Evolutionary conservation across 2,797 vertebrate species (phyloP).

Genomic region (Mormyrus hasselquistii): DNA sequence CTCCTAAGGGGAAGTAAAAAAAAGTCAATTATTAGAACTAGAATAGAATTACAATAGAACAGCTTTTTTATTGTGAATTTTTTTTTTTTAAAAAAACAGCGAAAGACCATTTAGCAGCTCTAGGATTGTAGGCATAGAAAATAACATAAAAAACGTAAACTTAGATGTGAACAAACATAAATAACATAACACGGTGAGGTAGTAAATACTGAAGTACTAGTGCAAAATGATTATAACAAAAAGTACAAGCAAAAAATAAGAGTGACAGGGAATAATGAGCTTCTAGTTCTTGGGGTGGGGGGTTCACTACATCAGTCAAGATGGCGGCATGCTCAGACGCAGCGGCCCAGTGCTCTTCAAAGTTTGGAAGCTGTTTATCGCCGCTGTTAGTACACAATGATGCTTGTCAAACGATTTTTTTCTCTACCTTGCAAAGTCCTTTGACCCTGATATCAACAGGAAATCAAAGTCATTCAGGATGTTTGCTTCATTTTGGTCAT

Average conservation of each 20-base stretch:
- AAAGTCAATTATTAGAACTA: neutral
- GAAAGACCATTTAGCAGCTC: neutral
- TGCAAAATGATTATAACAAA: neutral
- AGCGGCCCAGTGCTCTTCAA: no score
- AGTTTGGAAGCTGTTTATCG: neutral
- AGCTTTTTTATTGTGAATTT: neutral
- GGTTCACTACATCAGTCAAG: neutral
- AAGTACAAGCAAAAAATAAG: neutral
- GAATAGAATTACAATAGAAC: neutral
- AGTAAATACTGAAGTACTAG: neutral
- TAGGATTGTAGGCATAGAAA: neutral
- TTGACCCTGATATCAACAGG: neutral
- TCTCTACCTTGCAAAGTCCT: neutral
- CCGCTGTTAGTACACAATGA: neutral
- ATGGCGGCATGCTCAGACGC: neutral
- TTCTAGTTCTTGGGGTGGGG: neutral
- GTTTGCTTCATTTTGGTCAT: conserved; percentile 2
- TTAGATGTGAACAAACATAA: neutral
- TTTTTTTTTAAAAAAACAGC: neutral
- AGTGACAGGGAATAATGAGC: neutral
- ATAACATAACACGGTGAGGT: neutral
- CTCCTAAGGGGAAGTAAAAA: conserved; percentile 59
- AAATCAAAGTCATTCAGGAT: neutral
- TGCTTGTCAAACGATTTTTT: neutral
- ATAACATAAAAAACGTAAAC: neutral